Conservation (phyloP, 2,888 invertebrate genomes). For the Amiota minor region DNA sequence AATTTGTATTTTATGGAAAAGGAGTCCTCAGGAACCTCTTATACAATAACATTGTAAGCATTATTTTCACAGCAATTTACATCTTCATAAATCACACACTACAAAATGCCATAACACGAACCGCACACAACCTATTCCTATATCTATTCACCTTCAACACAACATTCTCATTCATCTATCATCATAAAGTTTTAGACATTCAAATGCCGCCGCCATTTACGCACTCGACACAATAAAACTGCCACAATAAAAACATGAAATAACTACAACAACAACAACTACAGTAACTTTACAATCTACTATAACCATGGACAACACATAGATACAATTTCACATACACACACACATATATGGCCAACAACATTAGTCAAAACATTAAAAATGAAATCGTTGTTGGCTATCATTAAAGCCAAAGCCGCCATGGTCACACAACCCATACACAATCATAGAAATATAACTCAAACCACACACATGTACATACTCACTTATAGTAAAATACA, state of each 20-base stretch:
- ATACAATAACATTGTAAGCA: too few relatives aligned
- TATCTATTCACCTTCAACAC: neutral
- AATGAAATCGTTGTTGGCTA: conserved; percentile 14
- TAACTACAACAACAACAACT: neutral
- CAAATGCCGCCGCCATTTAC: neutral
- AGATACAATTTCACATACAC: neutral
- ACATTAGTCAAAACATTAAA: conserved; percentile 19
- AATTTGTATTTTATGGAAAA: too few relatives aligned
- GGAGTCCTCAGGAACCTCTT: too few relatives aligned
- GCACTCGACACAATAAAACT: conserved; percentile 1
- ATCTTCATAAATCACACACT: too few relatives aligned
- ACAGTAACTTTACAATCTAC: neutral
- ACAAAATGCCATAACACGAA: too few relatives aligned
- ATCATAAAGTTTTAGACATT: conserved; percentile 5
- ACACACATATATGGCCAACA: neutral
- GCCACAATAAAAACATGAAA: conserved; percentile 2
- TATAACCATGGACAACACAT: neutral
- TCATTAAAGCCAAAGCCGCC: neutral
- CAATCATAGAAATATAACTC: too few relatives aligned
- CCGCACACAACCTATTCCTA: too few relatives aligned
- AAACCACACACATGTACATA: too few relatives aligned
- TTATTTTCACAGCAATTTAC: too few relatives aligned
- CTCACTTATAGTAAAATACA: too few relatives aligned
- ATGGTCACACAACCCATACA: neutral
- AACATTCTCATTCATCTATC: conserved; percentile 1